A percentile compares a stretch with the other conserved stretches of the same genome.
These are phyloP conservation scores for Melitaea cinxia DNA, from an alignment of 1,140 invertebrate species.

Conservation along the genomic window DNA sequence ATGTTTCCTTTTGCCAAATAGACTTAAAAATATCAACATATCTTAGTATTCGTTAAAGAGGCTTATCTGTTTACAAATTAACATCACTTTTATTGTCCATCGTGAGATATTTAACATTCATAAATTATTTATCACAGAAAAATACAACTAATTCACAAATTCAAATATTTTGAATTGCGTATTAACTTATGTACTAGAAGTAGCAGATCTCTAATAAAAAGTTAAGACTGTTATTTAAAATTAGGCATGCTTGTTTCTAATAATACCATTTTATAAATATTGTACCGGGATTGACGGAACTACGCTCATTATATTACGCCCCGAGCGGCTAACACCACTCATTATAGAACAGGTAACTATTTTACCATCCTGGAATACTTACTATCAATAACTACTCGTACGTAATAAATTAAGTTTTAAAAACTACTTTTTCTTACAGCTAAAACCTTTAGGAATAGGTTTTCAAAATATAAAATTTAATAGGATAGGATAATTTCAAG, in stretches of 20 bases:
- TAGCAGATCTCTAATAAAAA: slow-evolving; percentile 23
- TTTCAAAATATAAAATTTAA: no score
- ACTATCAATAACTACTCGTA: not conserved
- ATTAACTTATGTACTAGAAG: not conserved
- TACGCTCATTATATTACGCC: slow-evolving; percentile 26
- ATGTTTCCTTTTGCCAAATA: not conserved
- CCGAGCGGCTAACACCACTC: slow-evolving; percentile 15
- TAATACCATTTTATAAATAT: slow-evolving; percentile 34
- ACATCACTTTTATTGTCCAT: no score
- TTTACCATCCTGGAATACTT: not conserved
- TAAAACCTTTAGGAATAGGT: no score
- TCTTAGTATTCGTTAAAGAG: no score
- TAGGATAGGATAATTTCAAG: no score
- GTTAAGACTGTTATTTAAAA: slow-evolving; percentile 35
- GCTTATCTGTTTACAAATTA: no score
- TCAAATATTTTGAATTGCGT: not conserved
- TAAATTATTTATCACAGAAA: no score
- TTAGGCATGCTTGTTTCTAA: slow-evolving; percentile 35
- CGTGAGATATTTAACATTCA: no score
- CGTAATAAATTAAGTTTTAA: no score
- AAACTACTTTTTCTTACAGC: no score
- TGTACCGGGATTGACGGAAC: slow-evolving; percentile 21
- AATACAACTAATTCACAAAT: no score
- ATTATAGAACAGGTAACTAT: slow-evolving; percentile 22
- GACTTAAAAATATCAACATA: not conserved